Evolutionary conservation across 2,113 vertebrate species (phyloP).

Genomic region (Echinops telfairi): DNA sequence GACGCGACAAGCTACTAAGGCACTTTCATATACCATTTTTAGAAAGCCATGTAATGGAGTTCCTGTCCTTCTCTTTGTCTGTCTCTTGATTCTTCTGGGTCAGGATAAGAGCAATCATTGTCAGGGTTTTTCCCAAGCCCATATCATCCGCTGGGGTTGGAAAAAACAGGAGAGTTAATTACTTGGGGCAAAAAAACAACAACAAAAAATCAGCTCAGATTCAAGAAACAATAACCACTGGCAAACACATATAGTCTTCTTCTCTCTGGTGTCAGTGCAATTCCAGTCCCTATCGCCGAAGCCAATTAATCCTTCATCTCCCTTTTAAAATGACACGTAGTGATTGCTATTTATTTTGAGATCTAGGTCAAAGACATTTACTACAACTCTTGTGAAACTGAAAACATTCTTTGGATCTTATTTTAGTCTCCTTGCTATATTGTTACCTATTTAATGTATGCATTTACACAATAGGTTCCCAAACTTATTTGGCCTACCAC

Average conservation of each 20-base stretch:
- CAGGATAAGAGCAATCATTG: constrained; percentile 95
- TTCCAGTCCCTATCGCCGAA: not conserved
- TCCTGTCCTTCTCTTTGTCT: constrained; percentile 82
- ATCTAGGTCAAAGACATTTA: constrained; percentile 10
- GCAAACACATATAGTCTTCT: not conserved
- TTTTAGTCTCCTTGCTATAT: not conserved
- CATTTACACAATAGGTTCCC: not conserved
- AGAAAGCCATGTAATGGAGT: constrained; percentile 88
- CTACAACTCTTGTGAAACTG: not conserved
- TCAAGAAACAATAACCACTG: not conserved
- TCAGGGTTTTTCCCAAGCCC: constrained; percentile 98
- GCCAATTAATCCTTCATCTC: not conserved
- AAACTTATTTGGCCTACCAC: no score
- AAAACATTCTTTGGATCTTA: not conserved
- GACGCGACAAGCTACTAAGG: not conserved
- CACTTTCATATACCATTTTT: constrained; percentile 88
- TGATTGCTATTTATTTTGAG: not conserved
- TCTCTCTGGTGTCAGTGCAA: not conserved
- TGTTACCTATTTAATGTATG: not conserved
- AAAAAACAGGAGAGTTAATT: not conserved
- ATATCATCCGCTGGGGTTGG: constrained; percentile 94
- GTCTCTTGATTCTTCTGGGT: constrained; percentile 87
- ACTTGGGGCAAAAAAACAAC: not conserved
- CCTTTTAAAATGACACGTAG: not conserved
- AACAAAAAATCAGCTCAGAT: not conserved